phyloP scores from a whole-genome alignment of 2,113 vertebrate species.

The Chionomys nivalis region DNA sequence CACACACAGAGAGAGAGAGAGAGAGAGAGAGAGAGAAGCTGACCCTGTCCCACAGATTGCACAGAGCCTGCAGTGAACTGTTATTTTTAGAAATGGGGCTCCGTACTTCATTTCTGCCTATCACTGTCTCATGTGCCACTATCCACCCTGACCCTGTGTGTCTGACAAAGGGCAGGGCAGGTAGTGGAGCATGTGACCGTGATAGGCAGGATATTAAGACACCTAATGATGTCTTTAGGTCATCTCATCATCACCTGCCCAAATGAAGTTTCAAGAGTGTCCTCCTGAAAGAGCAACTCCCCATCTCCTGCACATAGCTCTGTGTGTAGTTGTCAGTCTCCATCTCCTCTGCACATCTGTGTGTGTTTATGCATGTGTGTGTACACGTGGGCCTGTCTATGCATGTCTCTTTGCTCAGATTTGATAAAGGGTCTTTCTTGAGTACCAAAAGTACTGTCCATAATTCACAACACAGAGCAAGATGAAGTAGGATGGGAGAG shows the following conservation, averaged over 20 bases:
- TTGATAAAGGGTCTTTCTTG: conserved; percentile 73
- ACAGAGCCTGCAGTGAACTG: not conserved
- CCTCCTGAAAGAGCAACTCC: no score
- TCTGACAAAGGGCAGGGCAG: not conserved
- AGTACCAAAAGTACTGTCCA: conserved; percentile 55
- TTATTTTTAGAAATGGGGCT: not conserved
- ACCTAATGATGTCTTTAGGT: not conserved
- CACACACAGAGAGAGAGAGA: no score
- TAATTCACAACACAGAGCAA: conserved; percentile 62
- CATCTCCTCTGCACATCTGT: no score
- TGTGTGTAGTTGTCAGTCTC: no score
- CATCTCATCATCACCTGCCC: not conserved
- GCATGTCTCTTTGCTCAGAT: conserved; percentile 34
- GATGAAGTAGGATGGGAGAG: conserved; percentile 52
- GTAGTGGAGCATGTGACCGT: fast-evolving
- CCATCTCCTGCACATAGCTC: not conserved
- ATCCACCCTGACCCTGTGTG: not conserved
- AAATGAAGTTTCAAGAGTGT: not conserved
- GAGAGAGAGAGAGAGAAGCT: not conserved
- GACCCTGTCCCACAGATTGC: not conserved
- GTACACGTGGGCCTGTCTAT: fast-evolving
- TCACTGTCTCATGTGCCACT: not conserved
- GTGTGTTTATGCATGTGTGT: not conserved
- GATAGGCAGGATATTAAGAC: not conserved
- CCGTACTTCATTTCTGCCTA: not conserved